Evolutionary conservation across 2,888 invertebrate genomes (phyloP), one percentile per base, ranked within the genome.

Genomic region (Himalopsyche tibetana): DNA sequence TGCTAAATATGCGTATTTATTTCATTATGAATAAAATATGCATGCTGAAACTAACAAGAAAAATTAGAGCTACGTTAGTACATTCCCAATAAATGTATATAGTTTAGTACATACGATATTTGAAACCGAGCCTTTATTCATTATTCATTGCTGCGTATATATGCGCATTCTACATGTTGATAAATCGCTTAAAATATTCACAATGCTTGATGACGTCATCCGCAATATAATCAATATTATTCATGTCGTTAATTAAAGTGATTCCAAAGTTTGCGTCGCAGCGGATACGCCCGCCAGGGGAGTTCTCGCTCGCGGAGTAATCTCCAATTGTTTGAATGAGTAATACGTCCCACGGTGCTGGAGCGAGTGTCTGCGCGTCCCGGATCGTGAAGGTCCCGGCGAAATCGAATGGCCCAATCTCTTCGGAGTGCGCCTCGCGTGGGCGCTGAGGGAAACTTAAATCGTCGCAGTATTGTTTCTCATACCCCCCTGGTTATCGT

Each of bases 291-390:
- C 63, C 63, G 28, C 28, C 63, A 3, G 63, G 63, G 63, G 63
- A 63, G 8, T 19, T 63, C 63, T 19, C 51, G 51, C 63, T 63
- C 19, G 63, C 63, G 28, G 19, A 63, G 63, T 63, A 63, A 63
- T 63, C 63, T 63, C 28, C 63, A 63, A 63, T 63, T 63, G 63
- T 63, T 63, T 63, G 63, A 63, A 63, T 63, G 63, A 63, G 63
- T 63, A 63, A 63, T 63, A 63, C n/a, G 63, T 63, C 63, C 63
- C 63, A 28, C n/a, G 63, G 28, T 28, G 15, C 63, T 19, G 63
- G n/a, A 63, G 63, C 63, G 63, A 3, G 28, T 63, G 63, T 63
- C 63, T 63, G 28, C 63, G 63, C 63, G 63, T 19, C 63, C 19
- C 63, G 63, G 63, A 63, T 63, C 63, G 63, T 19, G n/a, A 28